Base-by-base conservation (phyloP, 53 echinoderm and acorn worm species). In the Echinarachnius parma region DNA sequence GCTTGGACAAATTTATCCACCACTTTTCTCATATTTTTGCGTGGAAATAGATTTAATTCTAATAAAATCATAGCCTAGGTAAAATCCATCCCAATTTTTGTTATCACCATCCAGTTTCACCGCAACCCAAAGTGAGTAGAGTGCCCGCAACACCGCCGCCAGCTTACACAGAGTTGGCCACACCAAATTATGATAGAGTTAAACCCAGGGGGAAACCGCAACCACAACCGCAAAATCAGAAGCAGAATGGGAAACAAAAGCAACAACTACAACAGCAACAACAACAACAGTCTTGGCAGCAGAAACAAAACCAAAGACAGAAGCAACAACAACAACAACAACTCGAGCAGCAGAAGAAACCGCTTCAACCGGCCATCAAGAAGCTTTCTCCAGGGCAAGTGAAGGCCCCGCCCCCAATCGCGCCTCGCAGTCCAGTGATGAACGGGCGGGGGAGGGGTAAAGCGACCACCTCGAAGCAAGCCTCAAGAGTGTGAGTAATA, bases 381-480 rank as follows among this genome's bases (percentile, higher is more conserved):
- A 44, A 44, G 56, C 37, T 56, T 5, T 72, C 74, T 9, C 74
- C 56, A 2, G 74, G 56, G 3, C 74, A 54, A 19, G 74, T 72
- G 26, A 80, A 70, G 72, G 54, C 66, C 13, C 90, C 90, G 15
- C 95, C 95, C 24, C 95, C 95, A 4, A 82, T 94, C n/a, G 90
- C 90, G n/a, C 84, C 90, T 3, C 66, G 90, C 47, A 71, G 80
- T 39, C 60, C 82, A 0, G 84, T 66, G n/a, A n/a, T 49, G 50
- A 52, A 47, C 18, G n/a, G 46, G 65, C 24, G 65, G 47, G 10
- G 42, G 24, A 20, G 68, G 53, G 62, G 78, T 62, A 47, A 48
- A 42, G 58, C 30, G 28, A 21, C 29, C 33, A 14, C 53, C 35
- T 29, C 58, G 27, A n/a, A n/a, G n/a, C n/a, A n/a, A n/a, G n/a